Evolutionary conservation across 2,797 vertebrate genomes (phyloP).

Genomic region (Stomatorhinus walkeri): DNA sequence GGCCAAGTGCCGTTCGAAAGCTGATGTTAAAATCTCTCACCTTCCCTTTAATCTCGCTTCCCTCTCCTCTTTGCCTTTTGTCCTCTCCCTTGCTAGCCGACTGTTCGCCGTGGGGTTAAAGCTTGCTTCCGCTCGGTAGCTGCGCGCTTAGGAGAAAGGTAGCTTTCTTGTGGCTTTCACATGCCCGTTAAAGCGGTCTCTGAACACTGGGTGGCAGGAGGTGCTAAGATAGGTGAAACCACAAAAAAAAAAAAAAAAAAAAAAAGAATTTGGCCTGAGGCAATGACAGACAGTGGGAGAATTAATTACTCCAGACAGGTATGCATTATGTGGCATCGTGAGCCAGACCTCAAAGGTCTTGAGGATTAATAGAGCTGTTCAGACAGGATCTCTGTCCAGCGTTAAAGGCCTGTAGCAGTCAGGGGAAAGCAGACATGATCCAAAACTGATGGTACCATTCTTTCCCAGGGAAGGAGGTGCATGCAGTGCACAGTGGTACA

Average conservation of each 20-base stretch:
- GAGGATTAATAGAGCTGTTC: slow-evolving; percentile 52
- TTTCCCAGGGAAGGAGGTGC: not conserved
- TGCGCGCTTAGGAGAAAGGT: slow-evolving; percentile 66
- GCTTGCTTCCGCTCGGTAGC: slow-evolving; percentile 70
- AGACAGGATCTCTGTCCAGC: slow-evolving; percentile 48
- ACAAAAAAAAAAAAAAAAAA: slow-evolving; percentile 41
- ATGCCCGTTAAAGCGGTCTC: slow-evolving; percentile 74
- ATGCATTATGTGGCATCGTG: slow-evolving; percentile 62
- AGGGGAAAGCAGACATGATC: not conserved
- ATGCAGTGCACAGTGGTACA: not conserved
- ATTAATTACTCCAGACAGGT: slow-evolving; percentile 90
- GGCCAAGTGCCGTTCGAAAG: not conserved
- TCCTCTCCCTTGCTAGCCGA: slow-evolving; percentile 66
- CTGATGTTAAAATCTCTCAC: not conserved
- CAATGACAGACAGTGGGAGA: slow-evolving; percentile 69
- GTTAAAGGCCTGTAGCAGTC: slow-evolving; percentile 25
- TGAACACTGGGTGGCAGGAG: slow-evolving; percentile 68
- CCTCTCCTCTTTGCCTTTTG: slow-evolving; percentile 38
- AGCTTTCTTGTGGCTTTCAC: slow-evolving; percentile 72
- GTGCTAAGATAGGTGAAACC: slow-evolving; percentile 57
- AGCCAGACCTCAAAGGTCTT: slow-evolving; percentile 57
- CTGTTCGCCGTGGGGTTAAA: slow-evolving; percentile 62
- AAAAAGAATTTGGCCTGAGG: slow-evolving; percentile 61
- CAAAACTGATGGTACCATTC: not conserved
- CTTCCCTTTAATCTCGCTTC: not conserved